Conservation (phyloP, 2,113 vertebrate species). For the Petaurus breviceps region DNA sequence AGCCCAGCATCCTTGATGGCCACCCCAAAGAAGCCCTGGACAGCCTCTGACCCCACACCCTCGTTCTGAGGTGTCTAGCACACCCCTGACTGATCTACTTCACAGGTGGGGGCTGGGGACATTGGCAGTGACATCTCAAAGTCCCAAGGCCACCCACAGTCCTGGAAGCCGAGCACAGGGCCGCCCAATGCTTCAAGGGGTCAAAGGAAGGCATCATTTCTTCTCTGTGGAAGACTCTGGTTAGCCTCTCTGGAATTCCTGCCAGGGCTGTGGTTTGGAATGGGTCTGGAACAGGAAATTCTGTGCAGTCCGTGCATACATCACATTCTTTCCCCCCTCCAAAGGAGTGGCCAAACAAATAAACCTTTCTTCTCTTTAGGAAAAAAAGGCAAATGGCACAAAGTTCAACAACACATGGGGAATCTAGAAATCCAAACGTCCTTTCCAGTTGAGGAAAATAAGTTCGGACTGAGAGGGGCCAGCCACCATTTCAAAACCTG, state of each 20-base stretch:
- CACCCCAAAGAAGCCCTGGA: too few species aligned
- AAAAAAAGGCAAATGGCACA: conserved; percentile 49
- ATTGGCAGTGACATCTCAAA: too few species aligned
- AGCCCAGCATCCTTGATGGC: too few species aligned
- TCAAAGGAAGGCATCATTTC: conserved; percentile 56
- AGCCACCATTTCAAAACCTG: conserved; percentile 25
- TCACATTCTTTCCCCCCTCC: conserved; percentile 85
- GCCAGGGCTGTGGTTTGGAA: conserved; percentile 85
- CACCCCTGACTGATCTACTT: too few species aligned
- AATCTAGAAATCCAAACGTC: conserved; percentile 52
- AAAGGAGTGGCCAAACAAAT: conserved; percentile 80
- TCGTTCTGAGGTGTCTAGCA: too few species aligned
- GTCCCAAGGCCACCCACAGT: too few species aligned
- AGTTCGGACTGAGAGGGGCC: neutral
- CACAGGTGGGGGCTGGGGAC: too few species aligned
- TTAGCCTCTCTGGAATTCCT: conserved; percentile 78
- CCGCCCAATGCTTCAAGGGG: neutral
- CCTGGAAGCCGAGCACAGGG: neutral
- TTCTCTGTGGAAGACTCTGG: conserved; percentile 49
- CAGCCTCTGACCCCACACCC: too few species aligned
- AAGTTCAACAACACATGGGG: conserved; percentile 78
- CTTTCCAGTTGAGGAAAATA: conserved; percentile 60
- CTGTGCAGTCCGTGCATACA: conserved; percentile 82
- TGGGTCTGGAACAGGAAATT: conserved; percentile 85
- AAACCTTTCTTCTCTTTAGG: conserved; percentile 79